Conservation (phyloP, 2,797 vertebrate species). For the Semaprochilodus insignis region DNA sequence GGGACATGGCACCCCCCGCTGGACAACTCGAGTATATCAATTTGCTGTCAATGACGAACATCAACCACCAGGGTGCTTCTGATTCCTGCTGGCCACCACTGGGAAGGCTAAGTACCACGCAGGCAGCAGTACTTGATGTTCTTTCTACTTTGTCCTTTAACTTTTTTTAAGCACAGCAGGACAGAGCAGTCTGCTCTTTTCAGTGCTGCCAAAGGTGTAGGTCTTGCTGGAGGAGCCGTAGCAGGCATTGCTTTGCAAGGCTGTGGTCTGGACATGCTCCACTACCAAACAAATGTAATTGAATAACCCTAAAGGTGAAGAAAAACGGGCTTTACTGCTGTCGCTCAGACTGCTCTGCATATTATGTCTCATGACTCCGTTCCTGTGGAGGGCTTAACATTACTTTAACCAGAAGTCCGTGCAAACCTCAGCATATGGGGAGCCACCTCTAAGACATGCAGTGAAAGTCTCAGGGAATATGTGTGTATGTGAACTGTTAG, state of each 20-base stretch:
- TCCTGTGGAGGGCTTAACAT: no score
- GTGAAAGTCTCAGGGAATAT: no score
- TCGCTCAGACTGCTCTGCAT: no score
- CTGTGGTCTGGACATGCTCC: neutral
- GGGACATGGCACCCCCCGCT: conserved; percentile 1
- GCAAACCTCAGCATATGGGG: no score
- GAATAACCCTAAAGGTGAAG: neutral
- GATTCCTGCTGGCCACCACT: neutral
- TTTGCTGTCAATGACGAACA: neutral
- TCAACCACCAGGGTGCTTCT: conserved; percentile 1
- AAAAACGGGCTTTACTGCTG: no score
- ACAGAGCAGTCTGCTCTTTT: neutral
- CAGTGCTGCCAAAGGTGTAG: neutral
- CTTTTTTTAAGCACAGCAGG: neutral
- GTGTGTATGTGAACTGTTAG: no score
- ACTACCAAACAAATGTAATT: neutral
- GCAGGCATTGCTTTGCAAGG: neutral
- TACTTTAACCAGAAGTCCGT: no score
- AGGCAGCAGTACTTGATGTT: conserved; percentile 5
- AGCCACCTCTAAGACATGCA: no score
- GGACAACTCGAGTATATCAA: neutral
- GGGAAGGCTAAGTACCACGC: neutral
- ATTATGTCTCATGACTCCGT: no score
- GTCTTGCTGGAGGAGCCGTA: neutral
- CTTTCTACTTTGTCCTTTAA: conserved; percentile 9